Evolutionary conservation across 2,888 invertebrate species (phyloP).

Genomic region (Tenthredo notha): DNA sequence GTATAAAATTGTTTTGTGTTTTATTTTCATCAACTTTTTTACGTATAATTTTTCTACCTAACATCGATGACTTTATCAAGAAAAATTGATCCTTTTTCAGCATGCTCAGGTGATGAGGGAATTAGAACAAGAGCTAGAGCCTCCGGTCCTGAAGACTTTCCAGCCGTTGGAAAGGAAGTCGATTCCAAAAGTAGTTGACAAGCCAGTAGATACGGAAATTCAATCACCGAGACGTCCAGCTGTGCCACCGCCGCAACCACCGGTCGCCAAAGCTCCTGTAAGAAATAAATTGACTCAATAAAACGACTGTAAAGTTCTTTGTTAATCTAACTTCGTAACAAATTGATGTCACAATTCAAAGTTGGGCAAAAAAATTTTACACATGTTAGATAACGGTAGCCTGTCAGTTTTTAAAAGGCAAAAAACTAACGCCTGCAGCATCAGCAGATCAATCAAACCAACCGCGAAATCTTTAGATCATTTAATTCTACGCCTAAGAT

Average conservation of each 20-base stretch:
- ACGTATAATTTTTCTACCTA: neutral
- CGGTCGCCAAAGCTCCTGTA: conserved; percentile 75
- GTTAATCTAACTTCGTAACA: conserved; percentile 1
- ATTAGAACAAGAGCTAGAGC: conserved; percentile 75
- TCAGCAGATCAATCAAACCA: neutral
- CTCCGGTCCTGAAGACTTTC: conserved; percentile 76
- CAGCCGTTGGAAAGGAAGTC: conserved; percentile 76
- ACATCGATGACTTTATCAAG: neutral
- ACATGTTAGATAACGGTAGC: neutral
- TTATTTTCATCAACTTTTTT: neutral
- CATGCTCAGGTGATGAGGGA: conserved; percentile 75
- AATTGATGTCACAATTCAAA: neutral
- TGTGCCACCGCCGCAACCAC: conserved; percentile 78
- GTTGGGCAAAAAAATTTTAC: neutral
- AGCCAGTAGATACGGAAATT: conserved; percentile 75
- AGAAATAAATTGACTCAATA: conserved; percentile 55
- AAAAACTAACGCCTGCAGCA: neutral
- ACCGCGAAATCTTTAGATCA: conserved; percentile 37
- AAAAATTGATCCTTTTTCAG: conserved; percentile 60
- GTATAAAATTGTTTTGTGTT: neutral
- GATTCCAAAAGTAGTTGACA: conserved; percentile 73
- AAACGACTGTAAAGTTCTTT: neutral
- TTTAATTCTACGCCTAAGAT: neutral
- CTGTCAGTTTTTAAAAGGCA: neutral
- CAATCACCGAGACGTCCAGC: conserved; percentile 76